These are phyloP conservation scores for Myiopsitta monachus DNA, from an alignment of 2,113 vertebrate genomes.

Conservation along the genomic window DNA sequence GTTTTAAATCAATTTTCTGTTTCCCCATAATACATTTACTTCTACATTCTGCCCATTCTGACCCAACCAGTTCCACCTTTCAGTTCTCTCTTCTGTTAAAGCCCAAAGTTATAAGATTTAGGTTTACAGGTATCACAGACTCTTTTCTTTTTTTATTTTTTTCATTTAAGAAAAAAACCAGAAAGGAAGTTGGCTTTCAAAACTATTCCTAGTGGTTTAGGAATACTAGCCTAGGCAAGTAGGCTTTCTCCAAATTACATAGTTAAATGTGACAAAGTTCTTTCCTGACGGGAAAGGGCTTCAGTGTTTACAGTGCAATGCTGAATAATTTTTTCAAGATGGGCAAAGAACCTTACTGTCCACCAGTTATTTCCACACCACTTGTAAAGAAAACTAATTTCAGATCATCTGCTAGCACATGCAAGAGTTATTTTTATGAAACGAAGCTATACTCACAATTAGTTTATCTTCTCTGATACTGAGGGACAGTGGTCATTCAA, in stretches of 20 bases:
- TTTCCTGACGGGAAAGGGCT: neutral
- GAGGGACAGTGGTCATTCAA: neutral
- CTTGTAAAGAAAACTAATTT: conserved; percentile 18
- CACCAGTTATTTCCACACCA: neutral
- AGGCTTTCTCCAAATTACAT: neutral
- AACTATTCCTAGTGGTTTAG: neutral
- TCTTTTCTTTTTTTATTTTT: neutral
- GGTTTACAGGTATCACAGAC: neutral
- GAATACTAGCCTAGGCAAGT: neutral
- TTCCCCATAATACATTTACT: neutral
- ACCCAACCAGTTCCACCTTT: neutral
- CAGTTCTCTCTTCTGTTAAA: neutral
- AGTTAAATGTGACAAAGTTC: neutral
- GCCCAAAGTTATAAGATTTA: neutral
- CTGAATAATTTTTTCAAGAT: neutral
- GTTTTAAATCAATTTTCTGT: neutral
- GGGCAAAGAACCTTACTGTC: neutral
- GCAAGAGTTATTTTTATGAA: neutral
- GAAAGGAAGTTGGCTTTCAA: neutral
- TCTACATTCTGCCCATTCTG: neutral
- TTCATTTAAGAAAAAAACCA: neutral
- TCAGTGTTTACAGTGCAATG: neutral
- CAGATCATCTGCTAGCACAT: neutral
- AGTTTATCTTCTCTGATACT: neutral
- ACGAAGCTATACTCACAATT: neutral